Evolutionary conservation across 2,888 invertebrate genomes (phyloP).

Genomic region (Agonopterix heracliana): DNA sequence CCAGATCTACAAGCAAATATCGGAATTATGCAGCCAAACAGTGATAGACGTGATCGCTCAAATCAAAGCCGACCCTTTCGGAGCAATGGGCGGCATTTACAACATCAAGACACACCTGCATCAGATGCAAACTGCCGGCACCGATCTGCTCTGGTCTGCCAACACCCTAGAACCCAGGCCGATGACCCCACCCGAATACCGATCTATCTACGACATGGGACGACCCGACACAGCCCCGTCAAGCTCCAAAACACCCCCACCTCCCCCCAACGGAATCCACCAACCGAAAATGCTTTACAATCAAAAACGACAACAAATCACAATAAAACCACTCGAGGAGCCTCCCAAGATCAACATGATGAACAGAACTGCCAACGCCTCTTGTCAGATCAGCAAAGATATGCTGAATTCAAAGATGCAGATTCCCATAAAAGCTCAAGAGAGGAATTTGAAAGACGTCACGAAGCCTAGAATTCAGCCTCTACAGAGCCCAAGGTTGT

Average conservation of each 20-base stretch:
- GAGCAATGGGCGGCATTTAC: conserved; percentile 77
- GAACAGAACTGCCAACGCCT: no score
- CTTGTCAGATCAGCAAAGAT: neutral
- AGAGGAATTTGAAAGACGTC: neutral
- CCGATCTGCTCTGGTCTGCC: conserved; percentile 50
- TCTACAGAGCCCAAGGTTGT: conserved; percentile 14
- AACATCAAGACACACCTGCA: conserved; percentile 71
- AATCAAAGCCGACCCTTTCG: conserved; percentile 73
- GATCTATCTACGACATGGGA: conserved; percentile 23
- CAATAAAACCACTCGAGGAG: neutral
- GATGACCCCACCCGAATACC: conserved; percentile 44
- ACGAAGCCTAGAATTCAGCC: conserved; percentile 5
- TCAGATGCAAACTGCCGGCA: conserved; percentile 39
- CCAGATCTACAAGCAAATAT: conserved; percentile 68
- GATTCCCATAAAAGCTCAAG: neutral
- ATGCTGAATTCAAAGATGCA: neutral
- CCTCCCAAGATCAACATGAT: neutral
- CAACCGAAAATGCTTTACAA: conserved; percentile 6
- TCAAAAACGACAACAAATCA: neutral
- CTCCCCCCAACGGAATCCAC: conserved; percentile 3
- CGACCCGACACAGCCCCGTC: conserved; percentile 10
- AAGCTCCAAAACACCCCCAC: conserved; percentile 6
- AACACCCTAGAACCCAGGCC: conserved; percentile 39
- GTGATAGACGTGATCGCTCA: conserved; percentile 61
- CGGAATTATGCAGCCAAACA: conserved; percentile 57